phyloP scores from a whole-genome alignment of 2,113 vertebrate genomes.

The Mormyrus iriodes region DNA sequence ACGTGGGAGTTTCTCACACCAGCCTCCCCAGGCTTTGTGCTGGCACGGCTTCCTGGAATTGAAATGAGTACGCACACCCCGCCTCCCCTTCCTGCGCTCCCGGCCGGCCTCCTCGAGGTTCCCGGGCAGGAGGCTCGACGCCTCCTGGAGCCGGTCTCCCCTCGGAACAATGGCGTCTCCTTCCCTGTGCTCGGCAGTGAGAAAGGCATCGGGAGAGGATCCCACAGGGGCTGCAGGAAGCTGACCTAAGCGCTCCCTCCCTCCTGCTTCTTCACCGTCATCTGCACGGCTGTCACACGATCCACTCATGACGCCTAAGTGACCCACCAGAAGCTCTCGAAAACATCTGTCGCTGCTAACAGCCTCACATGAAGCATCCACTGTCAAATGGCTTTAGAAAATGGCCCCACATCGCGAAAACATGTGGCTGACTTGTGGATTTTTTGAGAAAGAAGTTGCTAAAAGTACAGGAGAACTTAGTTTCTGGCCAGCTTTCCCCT shows the following conservation, averaged over 20 bases:
- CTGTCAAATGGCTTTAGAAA: neutral
- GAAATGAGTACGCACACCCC: conserved; percentile 25
- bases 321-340: neutral
- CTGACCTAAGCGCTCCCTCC: neutral
- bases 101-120: neutral
- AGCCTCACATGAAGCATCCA: neutral
- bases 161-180: neutral
- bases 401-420: neutral
- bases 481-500: neutral
- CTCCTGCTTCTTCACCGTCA: neutral
- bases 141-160: neutral
- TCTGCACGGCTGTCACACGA: neutral
- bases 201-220: neutral
- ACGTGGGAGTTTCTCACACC: conserved; percentile 37
- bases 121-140: neutral
- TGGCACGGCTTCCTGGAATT: conserved; percentile 40
- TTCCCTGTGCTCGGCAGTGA: neutral
- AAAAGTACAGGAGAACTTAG: neutral
- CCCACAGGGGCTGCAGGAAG: conserved; percentile 4
- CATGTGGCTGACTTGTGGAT: neutral
- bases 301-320: neutral
- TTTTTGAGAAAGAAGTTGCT: neutral
- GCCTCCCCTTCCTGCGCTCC: neutral
- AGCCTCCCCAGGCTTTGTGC: conserved; percentile 24
- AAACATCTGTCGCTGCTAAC: too few relatives aligned